Conservation (phyloP, 2,888 invertebrate genomes). For the Hirudinaria manillensis region DNA sequence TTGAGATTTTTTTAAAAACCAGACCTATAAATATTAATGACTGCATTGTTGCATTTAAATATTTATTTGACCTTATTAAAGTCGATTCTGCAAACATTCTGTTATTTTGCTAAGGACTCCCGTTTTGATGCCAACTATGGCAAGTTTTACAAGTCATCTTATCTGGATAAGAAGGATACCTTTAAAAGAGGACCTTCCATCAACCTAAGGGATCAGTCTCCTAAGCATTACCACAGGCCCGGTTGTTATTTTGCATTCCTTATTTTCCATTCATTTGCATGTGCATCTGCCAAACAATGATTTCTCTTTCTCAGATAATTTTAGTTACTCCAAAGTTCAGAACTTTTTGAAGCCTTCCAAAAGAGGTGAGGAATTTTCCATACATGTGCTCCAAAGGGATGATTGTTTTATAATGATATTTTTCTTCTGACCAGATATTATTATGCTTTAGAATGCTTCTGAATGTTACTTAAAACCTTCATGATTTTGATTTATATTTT, state of each 20-base stretch:
- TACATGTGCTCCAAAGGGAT: not conserved
- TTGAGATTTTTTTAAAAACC: no score
- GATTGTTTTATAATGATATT: slow-evolving; percentile 12
- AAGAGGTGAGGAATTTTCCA: slow-evolving; percentile 34
- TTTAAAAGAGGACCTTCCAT: slow-evolving; percentile 38
- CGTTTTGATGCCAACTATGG: slow-evolving; percentile 37
- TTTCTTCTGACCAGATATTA: not conserved
- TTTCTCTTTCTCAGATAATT: slow-evolving; percentile 34
- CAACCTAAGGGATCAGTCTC: slow-evolving; percentile 31
- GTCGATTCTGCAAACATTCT: no score
- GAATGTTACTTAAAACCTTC: not conserved
- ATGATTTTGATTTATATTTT: slow-evolving; percentile 27
- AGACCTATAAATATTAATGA: no score
- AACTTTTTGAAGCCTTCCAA: slow-evolving; percentile 36
- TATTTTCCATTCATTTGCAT: slow-evolving; percentile 5
- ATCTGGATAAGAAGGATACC: slow-evolving; percentile 35
- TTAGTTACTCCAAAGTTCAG: slow-evolving; percentile 34
- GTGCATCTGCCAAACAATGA: not conserved
- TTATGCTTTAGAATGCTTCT: not conserved
- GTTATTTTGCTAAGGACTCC: no score
- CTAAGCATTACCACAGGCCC: slow-evolving; percentile 26
- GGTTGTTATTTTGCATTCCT: slow-evolving; percentile 10
- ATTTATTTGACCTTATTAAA: no score
- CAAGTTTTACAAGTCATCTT: slow-evolving; percentile 38
- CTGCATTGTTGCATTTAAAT: no score